A percentile compares a stretch with the other conserved stretches of the same genome.
Evolutionary conservation across 2,888 invertebrate species (phyloP).

Genomic region (Lobophora halterata): DNA sequence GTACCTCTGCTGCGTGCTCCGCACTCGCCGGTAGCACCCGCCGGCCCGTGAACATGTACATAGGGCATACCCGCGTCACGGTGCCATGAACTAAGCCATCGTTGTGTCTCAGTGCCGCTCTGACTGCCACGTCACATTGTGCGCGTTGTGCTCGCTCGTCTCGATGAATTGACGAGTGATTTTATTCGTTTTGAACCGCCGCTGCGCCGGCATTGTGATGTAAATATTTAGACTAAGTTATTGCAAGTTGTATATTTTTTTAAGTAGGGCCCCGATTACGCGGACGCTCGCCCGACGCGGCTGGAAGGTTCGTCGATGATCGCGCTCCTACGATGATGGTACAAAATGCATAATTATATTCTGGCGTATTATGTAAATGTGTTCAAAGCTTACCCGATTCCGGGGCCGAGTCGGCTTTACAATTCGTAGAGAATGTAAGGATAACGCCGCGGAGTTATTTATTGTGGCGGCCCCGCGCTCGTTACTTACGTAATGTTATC

Average conservation of each 20-base stretch:
- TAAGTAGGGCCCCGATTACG: slow-evolving; percentile 61
- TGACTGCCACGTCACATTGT: too few relatives aligned
- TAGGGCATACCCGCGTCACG: slow-evolving; percentile 15
- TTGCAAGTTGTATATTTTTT: slow-evolving; percentile 50
- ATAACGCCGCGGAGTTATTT: slow-evolving; percentile 30
- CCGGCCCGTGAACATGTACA: slow-evolving; percentile 1
- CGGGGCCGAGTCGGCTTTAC: slow-evolving; percentile 19
- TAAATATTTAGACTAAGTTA: slow-evolving; percentile 41
- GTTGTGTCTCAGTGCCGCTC: slow-evolving; percentile 3
- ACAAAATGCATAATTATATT: slow-evolving; percentile 67
- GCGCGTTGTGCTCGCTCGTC: slow-evolving; percentile 3
- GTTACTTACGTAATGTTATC: slow-evolving; percentile 58
- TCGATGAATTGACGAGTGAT: slow-evolving; percentile 11
- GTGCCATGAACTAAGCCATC: slow-evolving; percentile 2
- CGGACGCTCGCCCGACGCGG: slow-evolving; percentile 36
- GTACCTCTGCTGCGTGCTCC: slow-evolving; percentile 30
- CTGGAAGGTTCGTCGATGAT: slow-evolving; percentile 19
- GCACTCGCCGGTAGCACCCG: slow-evolving; percentile 15
- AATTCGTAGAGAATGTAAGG: slow-evolving; percentile 39
- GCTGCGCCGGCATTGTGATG: slow-evolving; percentile 30
- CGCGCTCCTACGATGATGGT: slow-evolving; percentile 59
- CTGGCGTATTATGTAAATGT: slow-evolving; percentile 33
- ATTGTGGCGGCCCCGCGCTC: slow-evolving; percentile 26
- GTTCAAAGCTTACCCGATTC: slow-evolving; percentile 27
- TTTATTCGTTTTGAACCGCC: slow-evolving; percentile 17